Evolutionary conservation across 2,113 vertebrate species (phyloP), one percentile per base, ranked within the genome.

Genomic region (Seriola dumerili): DNA sequence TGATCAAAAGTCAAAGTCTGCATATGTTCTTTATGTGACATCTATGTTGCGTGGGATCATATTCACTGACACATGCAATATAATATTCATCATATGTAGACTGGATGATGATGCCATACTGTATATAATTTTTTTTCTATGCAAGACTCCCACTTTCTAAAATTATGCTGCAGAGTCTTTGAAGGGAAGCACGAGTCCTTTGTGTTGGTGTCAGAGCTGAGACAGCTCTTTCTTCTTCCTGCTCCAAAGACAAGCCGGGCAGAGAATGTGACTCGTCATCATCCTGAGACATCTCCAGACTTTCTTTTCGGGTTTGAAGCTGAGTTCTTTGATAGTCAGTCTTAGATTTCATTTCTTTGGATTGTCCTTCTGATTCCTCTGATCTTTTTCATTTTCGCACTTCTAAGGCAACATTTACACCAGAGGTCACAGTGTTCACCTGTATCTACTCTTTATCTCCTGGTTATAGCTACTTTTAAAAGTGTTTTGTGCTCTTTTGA

Each of bases 1-100:
- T 52, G 36, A 81, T 76, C 17, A 75, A 63, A 74, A 36, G 5
- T 69, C 17, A 9, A 14, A 5, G 40, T 48, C 5, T 66, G 7
- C 29, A 32, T 1, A 7, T 9, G 11, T 23, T 9, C 3, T 34
- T 10, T 8, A 9, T 42, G 0, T 32, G 11, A 58, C 36, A 10
- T 3, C 4, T 59, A 6, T 14, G 8, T 11, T 11, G 4, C 38
- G 44, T 32, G 5, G 8, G 11, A 17, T 14, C 58, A 32, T 6
- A 59, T 14, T 29, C 34, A 21, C 36, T 6, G 29, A 52, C 34
- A 44, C 10, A 17, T 7, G 2, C 23, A 55, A 7, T 54, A 16
- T 8, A 38, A 38, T 54, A 12, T 16, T 69, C 6, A 46, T 0
- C 11, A 4, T 62, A 50, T 73, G 13, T 19, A 32, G 61, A 61